Base-by-base conservation (phyloP, 2,888 invertebrate genomes). In the Erebia palarica region DNA sequence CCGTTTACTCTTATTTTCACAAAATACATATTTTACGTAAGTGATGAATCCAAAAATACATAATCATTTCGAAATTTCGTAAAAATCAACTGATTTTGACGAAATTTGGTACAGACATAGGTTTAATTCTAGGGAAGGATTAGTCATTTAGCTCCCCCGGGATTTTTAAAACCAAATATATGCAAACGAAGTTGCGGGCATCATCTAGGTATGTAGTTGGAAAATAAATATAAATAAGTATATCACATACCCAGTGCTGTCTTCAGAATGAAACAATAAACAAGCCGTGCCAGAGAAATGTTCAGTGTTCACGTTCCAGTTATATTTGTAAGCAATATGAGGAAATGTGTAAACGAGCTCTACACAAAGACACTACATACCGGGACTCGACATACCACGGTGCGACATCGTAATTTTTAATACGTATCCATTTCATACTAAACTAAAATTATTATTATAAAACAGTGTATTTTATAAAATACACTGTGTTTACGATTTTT, bases 301-400 rank as follows among this genome's bases (percentile, higher is more conserved):
- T 85, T 75, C 42, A 81, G 82, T 86, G 83, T 85, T 84, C 83
- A 81, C 82, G 79, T 82, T 80, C 78, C 78, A 77, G 75, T 76
- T 75, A 83, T 89, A 86, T 89, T 90, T 89, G 85, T 86, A 89
- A 89, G 86, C 87, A 84, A 87, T 83, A 83, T 81, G 79, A 78
- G 78, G 78, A 87, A 87, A 87, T 86, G 88, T 88, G 85, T 84
- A 86, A 87, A 86, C 84, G 81, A 82, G 79, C 80, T 73, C 75
- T 74, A 76, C 73, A 78, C 78, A 78, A 77, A 78, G 73, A 77
- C 76, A 77, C 74, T 81, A 84, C 83, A 87, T 88, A 83, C 79
- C 79, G 72, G 78, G 79, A 73, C 78, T 16, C 18, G 44, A 60
- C 60, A 60, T 60, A 42, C 60, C n/a, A 11, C 60, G 36, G 42